Evolutionary conservation across 2,113 vertebrate species (phyloP).

Genomic region (Cairina moschata): DNA sequence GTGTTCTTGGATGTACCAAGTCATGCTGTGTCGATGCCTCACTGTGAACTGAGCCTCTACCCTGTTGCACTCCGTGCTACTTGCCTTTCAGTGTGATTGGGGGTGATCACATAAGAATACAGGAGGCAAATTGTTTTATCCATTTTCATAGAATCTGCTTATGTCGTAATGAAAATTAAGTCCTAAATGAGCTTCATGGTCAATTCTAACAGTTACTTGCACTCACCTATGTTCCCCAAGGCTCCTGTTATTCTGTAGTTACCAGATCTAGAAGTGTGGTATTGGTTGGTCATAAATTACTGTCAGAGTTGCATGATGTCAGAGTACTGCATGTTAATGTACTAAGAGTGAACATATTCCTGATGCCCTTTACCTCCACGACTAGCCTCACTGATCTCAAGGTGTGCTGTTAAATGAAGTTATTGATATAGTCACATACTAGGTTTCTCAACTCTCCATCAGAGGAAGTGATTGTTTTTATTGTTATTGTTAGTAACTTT

Average conservation of each 20-base stretch:
- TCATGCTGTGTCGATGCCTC: rapidly evolving
- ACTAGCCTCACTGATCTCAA: background rate
- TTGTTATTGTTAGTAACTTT: slow-evolving; percentile 72
- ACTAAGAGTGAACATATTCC: background rate
- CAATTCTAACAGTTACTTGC: background rate
- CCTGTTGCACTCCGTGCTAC: background rate
- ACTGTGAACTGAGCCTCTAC: background rate
- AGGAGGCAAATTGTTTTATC: background rate
- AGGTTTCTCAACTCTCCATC: background rate
- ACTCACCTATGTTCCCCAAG: background rate
- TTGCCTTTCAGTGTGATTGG: background rate
- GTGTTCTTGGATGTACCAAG: background rate
- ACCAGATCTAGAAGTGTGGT: background rate
- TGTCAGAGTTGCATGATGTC: background rate
- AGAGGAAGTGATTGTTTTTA: slow-evolving; percentile 37
- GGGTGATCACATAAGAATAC: background rate
- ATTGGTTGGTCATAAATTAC: slow-evolving; percentile 21
- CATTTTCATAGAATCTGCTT: background rate
- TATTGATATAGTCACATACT: background rate
- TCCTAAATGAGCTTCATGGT: background rate
- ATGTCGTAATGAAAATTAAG: background rate
- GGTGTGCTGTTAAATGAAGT: background rate
- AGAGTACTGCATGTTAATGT: background rate
- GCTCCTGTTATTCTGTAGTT: background rate
- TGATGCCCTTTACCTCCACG: background rate